phyloP scores from a whole-genome alignment of 1,140 invertebrate species.

The Chrysomallon squamiferum region DNA sequence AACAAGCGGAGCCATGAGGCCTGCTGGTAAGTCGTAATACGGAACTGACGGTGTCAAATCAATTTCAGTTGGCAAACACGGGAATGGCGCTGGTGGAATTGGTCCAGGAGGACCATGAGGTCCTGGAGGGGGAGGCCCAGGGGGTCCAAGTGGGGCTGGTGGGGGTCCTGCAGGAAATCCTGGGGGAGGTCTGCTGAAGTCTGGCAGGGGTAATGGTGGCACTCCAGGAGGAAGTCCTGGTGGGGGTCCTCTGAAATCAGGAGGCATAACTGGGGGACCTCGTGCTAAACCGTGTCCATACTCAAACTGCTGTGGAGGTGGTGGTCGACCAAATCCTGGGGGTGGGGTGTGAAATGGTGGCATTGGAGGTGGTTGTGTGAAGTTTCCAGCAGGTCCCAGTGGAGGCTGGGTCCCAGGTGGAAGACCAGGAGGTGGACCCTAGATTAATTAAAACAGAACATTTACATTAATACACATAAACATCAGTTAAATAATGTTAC shows the following conservation, averaged over 20 bases:
- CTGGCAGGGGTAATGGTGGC: constrained; percentile 29
- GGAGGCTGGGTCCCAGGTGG: constrained; percentile 9
- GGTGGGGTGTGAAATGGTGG: constrained; percentile 17
- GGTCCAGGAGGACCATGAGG: constrained; percentile 48
- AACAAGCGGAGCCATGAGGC: constrained; percentile 92
- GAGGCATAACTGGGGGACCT: not conserved
- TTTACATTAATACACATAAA: no score
- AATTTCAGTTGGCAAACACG: constrained; percentile 42
- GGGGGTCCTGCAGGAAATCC: constrained; percentile 44
- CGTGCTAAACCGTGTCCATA: constrained; percentile 37
- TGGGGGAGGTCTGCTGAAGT: constrained; percentile 70
- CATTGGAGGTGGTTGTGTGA: constrained; percentile 23
- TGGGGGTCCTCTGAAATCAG: constrained; percentile 68
- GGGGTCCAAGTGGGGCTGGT: constrained; percentile 13
- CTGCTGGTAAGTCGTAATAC: constrained; percentile 95
- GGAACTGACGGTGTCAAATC: constrained; percentile 82
- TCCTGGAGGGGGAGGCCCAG: constrained; percentile 5
- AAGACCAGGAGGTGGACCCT: constrained; percentile 3
- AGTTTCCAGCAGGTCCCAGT: constrained; percentile 10
- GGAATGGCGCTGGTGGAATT: constrained; percentile 63
- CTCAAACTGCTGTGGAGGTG: constrained; percentile 51
- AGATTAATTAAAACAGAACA: no score
- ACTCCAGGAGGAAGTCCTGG: constrained; percentile 57
- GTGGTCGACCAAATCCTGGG: constrained; percentile 18
- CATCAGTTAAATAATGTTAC: no score